Percentiles rank a stretch among this genome's conserved stretches.
These are phyloP conservation scores for Timema podura DNA, from an alignment of 2,888 invertebrate genomes.

Conservation along the genomic window DNA sequence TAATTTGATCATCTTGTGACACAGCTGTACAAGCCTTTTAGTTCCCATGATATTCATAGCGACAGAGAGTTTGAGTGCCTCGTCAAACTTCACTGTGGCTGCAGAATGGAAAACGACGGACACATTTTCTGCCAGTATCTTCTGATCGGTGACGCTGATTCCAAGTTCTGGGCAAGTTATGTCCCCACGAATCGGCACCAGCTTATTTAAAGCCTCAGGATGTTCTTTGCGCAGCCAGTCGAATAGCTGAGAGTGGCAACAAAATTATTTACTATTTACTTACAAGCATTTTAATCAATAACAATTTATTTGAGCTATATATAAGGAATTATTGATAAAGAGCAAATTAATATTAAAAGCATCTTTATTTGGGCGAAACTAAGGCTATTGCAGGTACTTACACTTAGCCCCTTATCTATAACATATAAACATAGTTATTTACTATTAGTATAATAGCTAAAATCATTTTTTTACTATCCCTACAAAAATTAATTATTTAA, in stretches of 20 bases:
- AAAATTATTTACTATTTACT: conserved; percentile 19
- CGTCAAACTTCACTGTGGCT: conserved; percentile 78
- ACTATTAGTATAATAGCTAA: no score
- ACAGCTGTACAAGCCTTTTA: conserved; percentile 62
- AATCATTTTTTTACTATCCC: no score
- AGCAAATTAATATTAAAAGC: no score
- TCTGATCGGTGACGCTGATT: conserved; percentile 51
- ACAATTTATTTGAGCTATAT: no score
- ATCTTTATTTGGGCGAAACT: no score
- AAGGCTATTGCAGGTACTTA: no score
- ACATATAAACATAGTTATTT: no score
- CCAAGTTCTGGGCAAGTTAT: conserved; percentile 57
- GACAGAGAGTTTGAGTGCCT: conserved; percentile 65
- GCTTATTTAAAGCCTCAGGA: conserved; percentile 57
- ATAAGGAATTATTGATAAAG: no score
- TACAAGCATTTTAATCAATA: neutral
- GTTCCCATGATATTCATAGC: conserved; percentile 75
- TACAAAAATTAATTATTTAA: no score
- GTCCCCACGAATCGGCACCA: conserved; percentile 62
- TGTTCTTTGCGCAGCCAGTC: conserved; percentile 54
- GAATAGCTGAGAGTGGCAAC: conserved; percentile 50
- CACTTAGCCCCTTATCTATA: no score
- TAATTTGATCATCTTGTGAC: conserved; percentile 63
- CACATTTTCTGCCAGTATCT: conserved; percentile 54
- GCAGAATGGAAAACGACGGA: conserved; percentile 78